Evolutionary conservation across 2,888 invertebrate genomes (phyloP).

Genomic region (Lymantria monacha): DNA sequence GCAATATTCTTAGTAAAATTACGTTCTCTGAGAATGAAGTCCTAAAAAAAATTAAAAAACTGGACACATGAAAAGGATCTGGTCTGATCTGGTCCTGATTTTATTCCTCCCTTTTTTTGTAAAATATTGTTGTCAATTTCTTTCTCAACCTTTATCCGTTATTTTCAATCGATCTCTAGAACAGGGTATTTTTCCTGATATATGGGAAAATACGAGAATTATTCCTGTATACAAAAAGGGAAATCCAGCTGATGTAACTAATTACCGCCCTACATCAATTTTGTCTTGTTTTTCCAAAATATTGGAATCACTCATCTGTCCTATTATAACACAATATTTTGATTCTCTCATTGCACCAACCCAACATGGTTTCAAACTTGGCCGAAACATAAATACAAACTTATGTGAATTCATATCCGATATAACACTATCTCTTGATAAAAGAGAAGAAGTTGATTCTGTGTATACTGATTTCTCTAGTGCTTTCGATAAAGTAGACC

Average conservation of each 20-base stretch:
- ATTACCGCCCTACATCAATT: slow-evolving; percentile 1
- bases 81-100: too few species aligned
- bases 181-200: too few species aligned
- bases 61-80: too few species aligned
- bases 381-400: not conserved
- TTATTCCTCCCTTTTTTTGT: too few species aligned
- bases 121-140: too few species aligned
- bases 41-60: too few species aligned
- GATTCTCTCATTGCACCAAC: not conserved
- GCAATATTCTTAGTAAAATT: too few species aligned
- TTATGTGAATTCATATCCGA: not conserved
- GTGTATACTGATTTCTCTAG: not conserved
- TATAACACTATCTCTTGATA: not conserved
- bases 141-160: too few species aligned
- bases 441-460: not conserved
- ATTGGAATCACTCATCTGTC: not conserved
- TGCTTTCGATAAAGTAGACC: not conserved
- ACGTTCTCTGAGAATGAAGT: too few species aligned
- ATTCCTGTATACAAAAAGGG: slow-evolving; percentile 1
- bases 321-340: not conserved
- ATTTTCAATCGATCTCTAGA: too few species aligned
- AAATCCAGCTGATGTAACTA: not conserved
- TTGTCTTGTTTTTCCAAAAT: slow-evolving; percentile 3
- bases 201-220: not conserved
- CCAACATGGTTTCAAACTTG: slow-evolving; percentile 2